Evolutionary conservation across 2,797 vertebrate species (phyloP).

Genomic region (Aulostomus chinensis): DNA sequence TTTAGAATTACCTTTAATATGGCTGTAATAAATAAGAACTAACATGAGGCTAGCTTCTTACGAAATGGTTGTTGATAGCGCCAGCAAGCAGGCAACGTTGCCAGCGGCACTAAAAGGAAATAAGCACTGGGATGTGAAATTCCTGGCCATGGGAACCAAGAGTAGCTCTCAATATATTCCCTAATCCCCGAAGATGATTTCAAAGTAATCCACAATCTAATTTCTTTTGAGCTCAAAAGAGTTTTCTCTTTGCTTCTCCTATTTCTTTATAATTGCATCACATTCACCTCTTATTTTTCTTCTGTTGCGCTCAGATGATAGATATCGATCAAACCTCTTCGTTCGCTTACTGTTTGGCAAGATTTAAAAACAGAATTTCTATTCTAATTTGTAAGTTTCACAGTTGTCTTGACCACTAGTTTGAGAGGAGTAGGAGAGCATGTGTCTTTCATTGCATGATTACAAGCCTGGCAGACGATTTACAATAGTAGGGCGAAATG

Average conservation of each 20-base stretch:
- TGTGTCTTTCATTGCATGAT: constrained; percentile 43
- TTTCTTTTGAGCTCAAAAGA: constrained; percentile 17
- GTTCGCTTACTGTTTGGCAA: not conserved
- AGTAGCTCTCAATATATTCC: constrained; percentile 59
- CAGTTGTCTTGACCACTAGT: constrained; percentile 8
- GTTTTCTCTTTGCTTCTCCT: constrained; percentile 8
- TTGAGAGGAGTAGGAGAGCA: constrained; percentile 12
- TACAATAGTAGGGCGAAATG: constrained; percentile 47
- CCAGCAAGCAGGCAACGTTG: constrained; percentile 14
- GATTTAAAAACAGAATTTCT: constrained; percentile 1
- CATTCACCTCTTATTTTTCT: constrained; percentile 4
- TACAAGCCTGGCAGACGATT: constrained; percentile 50
- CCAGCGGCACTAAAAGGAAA: constrained; percentile 63
- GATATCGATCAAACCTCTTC: constrained; percentile 25
- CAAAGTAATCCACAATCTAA: constrained; percentile 60
- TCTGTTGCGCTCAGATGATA: not conserved
- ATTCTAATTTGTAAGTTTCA: constrained; percentile 20
- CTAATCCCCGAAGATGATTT: constrained; percentile 61
- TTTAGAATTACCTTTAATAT: too few species aligned
- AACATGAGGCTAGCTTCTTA: too few species aligned
- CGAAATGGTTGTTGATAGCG: too few species aligned
- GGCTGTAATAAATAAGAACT: too few species aligned
- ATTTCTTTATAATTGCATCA: constrained; percentile 63
- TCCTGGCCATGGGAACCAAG: constrained; percentile 70
- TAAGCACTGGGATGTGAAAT: constrained; percentile 75